Conservation (phyloP, 1,140 invertebrate species). For the Pachyrhynchus sulphureomaculatus region DNA sequence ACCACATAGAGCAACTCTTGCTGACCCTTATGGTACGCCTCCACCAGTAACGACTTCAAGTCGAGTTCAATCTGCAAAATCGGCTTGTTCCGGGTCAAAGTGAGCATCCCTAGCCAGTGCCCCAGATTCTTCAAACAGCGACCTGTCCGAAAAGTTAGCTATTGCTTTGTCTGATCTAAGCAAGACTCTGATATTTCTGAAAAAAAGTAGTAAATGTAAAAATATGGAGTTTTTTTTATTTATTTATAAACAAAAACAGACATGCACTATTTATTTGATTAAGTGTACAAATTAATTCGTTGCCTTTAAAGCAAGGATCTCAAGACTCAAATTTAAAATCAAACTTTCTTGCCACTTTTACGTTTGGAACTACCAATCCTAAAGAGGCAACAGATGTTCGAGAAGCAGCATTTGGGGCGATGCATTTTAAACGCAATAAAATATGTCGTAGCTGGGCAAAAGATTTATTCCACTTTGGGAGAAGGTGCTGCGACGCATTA, state of each 20-base stretch:
- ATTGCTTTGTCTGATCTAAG: conserved; percentile 95
- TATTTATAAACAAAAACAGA: not conserved
- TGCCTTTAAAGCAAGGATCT: no score
- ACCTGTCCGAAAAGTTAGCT: conserved; percentile 94
- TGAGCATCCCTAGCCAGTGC: conserved; percentile 98
- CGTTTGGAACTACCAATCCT: no score
- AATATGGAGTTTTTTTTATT: not conserved
- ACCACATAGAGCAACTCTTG: conserved; percentile 98
- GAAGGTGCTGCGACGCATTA: no score
- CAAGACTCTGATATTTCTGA: conserved; percentile 94
- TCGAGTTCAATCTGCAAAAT: conserved; percentile 93
- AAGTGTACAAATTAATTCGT: no score
- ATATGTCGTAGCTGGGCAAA: no score
- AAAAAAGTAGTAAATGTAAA: conserved; percentile 48
- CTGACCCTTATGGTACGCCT: conserved; percentile 96
- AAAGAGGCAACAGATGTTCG: no score
- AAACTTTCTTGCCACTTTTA: no score
- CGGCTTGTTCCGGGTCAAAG: conserved; percentile 90
- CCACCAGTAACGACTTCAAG: conserved; percentile 91
- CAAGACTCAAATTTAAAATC: no score
- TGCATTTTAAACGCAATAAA: no score
- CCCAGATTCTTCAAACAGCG: conserved; percentile 95
- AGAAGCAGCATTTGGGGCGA: no score
- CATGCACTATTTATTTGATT: no score
- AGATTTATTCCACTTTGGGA: no score